Conservation (phyloP, 1,140 invertebrate genomes). For the Oreohelix idahoensis region DNA sequence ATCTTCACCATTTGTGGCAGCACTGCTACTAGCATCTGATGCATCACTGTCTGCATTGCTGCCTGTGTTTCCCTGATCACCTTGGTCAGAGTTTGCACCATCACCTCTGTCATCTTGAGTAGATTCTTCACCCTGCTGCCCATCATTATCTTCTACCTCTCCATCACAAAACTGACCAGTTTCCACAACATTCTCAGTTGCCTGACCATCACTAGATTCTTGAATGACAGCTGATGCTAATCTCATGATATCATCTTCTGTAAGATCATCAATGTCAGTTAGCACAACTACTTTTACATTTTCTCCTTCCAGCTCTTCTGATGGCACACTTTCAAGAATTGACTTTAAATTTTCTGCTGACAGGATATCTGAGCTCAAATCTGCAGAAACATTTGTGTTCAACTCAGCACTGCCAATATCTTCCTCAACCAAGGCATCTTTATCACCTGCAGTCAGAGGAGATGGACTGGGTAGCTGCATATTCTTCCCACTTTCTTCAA, state of each 20-base stretch:
- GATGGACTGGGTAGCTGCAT: background rate
- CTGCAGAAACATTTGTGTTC: background rate
- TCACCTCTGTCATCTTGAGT: background rate
- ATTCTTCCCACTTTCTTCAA: background rate
- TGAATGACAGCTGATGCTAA: constrained; percentile 50
- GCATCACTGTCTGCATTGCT: background rate
- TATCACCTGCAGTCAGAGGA: background rate
- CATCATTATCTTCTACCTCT: background rate
- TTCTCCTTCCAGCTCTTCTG: constrained; percentile 41
- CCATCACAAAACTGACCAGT: background rate
- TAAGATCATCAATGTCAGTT: constrained; percentile 51
- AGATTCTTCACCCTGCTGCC: background rate
- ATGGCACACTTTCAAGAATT: constrained; percentile 39
- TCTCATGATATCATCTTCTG: constrained; percentile 59
- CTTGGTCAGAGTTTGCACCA: background rate
- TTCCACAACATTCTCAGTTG: background rate
- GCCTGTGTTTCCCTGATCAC: background rate
- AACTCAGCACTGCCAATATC: background rate
- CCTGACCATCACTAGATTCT: constrained; percentile 21
- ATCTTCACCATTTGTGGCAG: background rate
- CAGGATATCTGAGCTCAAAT: constrained; percentile 19
- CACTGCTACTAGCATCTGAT: background rate
- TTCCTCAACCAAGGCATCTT: background rate
- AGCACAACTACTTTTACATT: constrained; percentile 58
- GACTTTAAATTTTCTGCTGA: constrained; percentile 30